A percentile compares a stretch with the other conserved stretches of the same genome.
These are phyloP conservation scores for Philopedon plagiatum DNA, from an alignment of 2,888 invertebrate species.

Conservation along the genomic window DNA sequence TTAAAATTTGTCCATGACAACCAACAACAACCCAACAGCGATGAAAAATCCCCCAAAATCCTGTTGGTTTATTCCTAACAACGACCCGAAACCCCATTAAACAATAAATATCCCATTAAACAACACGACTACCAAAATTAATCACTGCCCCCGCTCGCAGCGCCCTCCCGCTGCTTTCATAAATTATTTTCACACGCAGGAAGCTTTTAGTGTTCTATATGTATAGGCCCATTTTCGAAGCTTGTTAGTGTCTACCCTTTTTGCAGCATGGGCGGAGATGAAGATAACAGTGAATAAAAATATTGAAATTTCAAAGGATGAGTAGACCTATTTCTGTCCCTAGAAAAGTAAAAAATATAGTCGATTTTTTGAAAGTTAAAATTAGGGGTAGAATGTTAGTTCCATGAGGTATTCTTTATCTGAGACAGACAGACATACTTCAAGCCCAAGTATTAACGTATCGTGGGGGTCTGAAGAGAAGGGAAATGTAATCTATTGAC, in stretches of 20 bases:
- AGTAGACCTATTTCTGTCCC: no score
- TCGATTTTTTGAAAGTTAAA: no score
- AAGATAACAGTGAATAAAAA: neutral
- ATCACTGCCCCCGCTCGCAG: constrained; percentile 51
- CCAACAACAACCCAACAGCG: constrained; percentile 2
- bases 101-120: constrained; percentile 55
- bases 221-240: constrained; percentile 39
- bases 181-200: constrained; percentile 60
- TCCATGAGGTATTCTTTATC: no score
- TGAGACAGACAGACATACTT: no score
- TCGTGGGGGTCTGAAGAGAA: no score
- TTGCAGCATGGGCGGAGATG: constrained; percentile 37
- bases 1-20: constrained; percentile 28
- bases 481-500: no score
- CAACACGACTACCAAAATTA: constrained; percentile 51
- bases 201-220: constrained; percentile 50
- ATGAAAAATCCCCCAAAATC: constrained; percentile 21
- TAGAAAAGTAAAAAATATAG: no score
- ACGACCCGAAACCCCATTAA: constrained; percentile 52
- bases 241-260: constrained; percentile 44
- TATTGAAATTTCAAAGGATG: no score
- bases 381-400: no score
- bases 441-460: no score
- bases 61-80: constrained; percentile 23
- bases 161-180: constrained; percentile 51